Conservation (phyloP, 2,888 invertebrate genomes). For the Macaria notata region DNA sequence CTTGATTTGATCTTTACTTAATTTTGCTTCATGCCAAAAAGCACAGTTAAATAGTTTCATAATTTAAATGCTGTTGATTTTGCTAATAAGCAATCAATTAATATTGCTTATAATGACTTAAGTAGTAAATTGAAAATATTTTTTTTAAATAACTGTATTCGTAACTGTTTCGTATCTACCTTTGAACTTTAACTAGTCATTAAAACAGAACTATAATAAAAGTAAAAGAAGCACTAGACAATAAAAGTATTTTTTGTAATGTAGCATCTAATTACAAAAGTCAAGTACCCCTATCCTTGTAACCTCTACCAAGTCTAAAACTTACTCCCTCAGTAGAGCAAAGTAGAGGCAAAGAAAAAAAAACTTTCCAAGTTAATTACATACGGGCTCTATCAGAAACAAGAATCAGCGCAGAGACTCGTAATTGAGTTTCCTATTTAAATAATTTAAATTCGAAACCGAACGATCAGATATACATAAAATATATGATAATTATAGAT, state of each 20-base stretch:
- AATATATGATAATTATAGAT: constrained; percentile 42
- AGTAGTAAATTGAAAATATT: too few relatives aligned
- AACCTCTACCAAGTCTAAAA: constrained; percentile 62
- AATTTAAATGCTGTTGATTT: too few relatives aligned
- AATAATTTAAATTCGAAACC: constrained; percentile 56
- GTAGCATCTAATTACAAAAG: constrained; percentile 22
- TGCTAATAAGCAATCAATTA: too few relatives aligned
- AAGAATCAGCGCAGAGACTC: constrained; percentile 55
- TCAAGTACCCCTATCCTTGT: constrained; percentile 45
- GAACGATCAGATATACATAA: constrained; percentile 45
- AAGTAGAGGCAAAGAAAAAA: constrained; percentile 40
- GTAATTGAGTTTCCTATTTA: constrained; percentile 68
- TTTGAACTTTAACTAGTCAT: too few relatives aligned
- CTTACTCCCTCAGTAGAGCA: constrained; percentile 34
- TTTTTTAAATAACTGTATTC: neutral
- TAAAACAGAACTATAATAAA: too few relatives aligned
- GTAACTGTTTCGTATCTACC: neutral
- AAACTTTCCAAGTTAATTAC: constrained; percentile 60
- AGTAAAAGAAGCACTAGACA: too few relatives aligned
- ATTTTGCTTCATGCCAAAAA: too few relatives aligned
- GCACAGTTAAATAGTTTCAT: too few relatives aligned
- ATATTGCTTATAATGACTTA: too few relatives aligned
- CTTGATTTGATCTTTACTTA: neutral
- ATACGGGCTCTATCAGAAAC: constrained; percentile 61
- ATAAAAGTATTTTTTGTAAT: neutral